Base-by-base conservation (phyloP, 1,140 invertebrate genomes). In the Drosophila dunni region DNA sequence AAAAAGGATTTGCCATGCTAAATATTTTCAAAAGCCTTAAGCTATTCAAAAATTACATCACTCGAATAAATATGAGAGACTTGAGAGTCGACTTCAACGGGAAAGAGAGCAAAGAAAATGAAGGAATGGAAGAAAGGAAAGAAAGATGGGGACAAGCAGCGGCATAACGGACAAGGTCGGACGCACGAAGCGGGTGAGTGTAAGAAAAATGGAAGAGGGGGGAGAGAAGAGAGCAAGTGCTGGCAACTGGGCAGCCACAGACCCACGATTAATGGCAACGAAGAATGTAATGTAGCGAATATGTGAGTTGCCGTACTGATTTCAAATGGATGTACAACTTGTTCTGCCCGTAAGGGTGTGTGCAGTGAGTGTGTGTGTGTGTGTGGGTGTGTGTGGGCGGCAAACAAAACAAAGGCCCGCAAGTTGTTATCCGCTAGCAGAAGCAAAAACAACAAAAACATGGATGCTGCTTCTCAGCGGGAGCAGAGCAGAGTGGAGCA, bases 31-130 rank as follows among this genome's bases (percentile, higher is more conserved):
- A 75, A 86, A 74, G 83, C 83, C 83, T 82, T 86, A 88, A 86
- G 83, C 83, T 86, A 86, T 86, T 88, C 83, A 88, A 88, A 86
- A 86, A 86, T 86, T 86, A 86, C 83, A 86, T 83, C 83, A 86
- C 83, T 86, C 83, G 83, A 88, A 79, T 86, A 88, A 86, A 86
- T 86, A 88, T 85, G 67, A 81, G 70, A 57, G 70, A 71, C 56
- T 71, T 65, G 64, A 53, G 63, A 68, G 64, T 34, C 53, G 50
- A 46, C 17, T 50, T 61, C 45, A 44, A 44, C 46, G 8, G 42
- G 56, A 8, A 44, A 15, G 11, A 42, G 29, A 33, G 29, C 9
- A 20, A 40, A 17, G 1, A 15, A 24, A 46, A 44, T 13, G 5
- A 48, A 51, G 34, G 34, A 64, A 10, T 38, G 33, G 42, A 57